Evolutionary conservation across 1,140 invertebrate species (phyloP), one percentile per base, ranked within the genome.

Genomic region (Drosophila nebulosa): DNA sequence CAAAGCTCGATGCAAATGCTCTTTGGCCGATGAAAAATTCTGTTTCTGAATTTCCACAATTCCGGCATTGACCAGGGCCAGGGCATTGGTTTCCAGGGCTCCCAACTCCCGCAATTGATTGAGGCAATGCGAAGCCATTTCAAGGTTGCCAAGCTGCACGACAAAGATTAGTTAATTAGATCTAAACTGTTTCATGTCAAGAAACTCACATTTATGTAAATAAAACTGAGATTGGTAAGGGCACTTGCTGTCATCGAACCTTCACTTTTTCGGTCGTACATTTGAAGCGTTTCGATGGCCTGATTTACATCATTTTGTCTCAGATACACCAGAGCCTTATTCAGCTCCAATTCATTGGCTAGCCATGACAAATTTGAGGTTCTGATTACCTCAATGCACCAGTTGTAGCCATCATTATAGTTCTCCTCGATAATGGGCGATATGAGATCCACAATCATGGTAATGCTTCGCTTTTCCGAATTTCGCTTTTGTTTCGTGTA

Each of bases 381-480:
- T 91, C 96, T 96, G 46, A 98, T 97, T 52, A 94, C 92, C 74
- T 96, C 94, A 14, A 96, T 94, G 89, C 95, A 97, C 96, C 95
- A 95, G 69, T 94, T 94, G 78, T 95, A 94, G 18, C 94, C 97
- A 84, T 94, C 94, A 74, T 95, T 94, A 90, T 97, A 96, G 50
- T 94, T 94, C 56, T 94, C 93, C 81, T 97, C 95, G 73, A 98
- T 97, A 9, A 96, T 94, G 16, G 97, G 96, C 3, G 97, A 96
- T 78, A 99, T 98, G 26, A 99, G 93, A 92, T 98, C 97, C n/a
- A 97, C 97, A 46, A 97, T 96, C 64, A 95, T 97, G 26, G 98
- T 93, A 83, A 99, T 97, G 69, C 94, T 96, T 76, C 95, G 94
- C 88, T 98, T 97, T 2, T 97, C 96, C 78, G 96, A 94, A 66